These are phyloP conservation scores for Sebastes jordani DNA, from an alignment of 2,797 vertebrate species.

Conservation along the genomic window DNA sequence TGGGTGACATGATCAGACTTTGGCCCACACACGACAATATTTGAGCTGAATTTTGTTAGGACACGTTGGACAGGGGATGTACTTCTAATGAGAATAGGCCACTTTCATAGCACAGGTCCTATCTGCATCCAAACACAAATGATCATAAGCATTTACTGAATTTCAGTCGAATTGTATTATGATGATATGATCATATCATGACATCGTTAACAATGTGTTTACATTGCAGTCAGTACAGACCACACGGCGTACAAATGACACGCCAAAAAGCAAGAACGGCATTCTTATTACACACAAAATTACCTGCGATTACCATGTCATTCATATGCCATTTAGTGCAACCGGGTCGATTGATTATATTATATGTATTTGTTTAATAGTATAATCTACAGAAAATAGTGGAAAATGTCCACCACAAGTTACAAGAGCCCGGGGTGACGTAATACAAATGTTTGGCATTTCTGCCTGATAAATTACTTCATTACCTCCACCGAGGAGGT, in stretches of 20 bases:
- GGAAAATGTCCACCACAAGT: not conserved
- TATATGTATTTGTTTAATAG: not conserved
- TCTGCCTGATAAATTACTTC: not conserved
- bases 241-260: too few species aligned
- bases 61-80: not conserved
- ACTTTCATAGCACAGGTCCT: not conserved
- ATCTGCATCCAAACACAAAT: not conserved
- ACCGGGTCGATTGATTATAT: not conserved
- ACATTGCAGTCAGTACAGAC: too few species aligned
- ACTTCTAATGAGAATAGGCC: not conserved
- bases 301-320: too few species aligned
- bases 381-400: not conserved
- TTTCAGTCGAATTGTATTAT: not conserved
- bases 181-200: not conserved
- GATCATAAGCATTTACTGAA: not conserved
- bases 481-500: not conserved
- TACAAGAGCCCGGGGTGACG: not conserved
- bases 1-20: slow-evolving; percentile 8
- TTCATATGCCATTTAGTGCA: too few species aligned
- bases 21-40: slow-evolving; percentile 2
- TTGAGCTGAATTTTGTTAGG: not conserved
- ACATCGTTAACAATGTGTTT: too few species aligned
- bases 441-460: not conserved
- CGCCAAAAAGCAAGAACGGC: too few species aligned
- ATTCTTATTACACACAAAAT: rapidly evolving